phyloP scores from a whole-genome alignment of 2,888 invertebrate species.

The Apantesis nais region DNA sequence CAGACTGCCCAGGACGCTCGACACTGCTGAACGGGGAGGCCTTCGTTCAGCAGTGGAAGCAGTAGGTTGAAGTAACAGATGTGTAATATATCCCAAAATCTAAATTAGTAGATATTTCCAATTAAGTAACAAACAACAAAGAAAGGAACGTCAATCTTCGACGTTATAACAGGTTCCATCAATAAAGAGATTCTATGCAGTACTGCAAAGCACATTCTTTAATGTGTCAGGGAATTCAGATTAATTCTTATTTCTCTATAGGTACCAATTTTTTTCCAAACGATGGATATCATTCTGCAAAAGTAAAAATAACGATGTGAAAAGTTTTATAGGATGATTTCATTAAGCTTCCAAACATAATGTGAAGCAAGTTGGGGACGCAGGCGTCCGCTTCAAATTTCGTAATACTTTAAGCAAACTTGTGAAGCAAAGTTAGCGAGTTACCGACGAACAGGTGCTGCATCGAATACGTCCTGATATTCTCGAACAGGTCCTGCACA shows the following conservation, averaged over 20 bases:
- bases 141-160: background rate
- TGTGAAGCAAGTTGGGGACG: slow-evolving; percentile 63
- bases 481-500: slow-evolving; percentile 59
- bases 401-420: slow-evolving; percentile 81
- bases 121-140: too few species aligned
- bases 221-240: slow-evolving; percentile 41
- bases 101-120: too few species aligned
- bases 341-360: slow-evolving; percentile 75
- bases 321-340: slow-evolving; percentile 67
- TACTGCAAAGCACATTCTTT: slow-evolving; percentile 53
- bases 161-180: slow-evolving; percentile 61
- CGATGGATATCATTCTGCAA: slow-evolving; percentile 60
- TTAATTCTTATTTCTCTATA: slow-evolving; percentile 47
- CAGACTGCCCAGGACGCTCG: too few species aligned
- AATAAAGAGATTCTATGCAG: slow-evolving; percentile 64
- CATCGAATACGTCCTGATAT: slow-evolving; percentile 73
- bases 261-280: slow-evolving; percentile 59
- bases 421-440: slow-evolving; percentile 70
- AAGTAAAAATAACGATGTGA: slow-evolving; percentile 60
- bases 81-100: too few species aligned
- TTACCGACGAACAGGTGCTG: slow-evolving; percentile 74
- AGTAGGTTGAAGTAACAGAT: too few species aligned
- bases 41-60: too few species aligned
- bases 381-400: slow-evolving; percentile 72
- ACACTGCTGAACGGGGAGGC: too few species aligned